Base-by-base conservation (phyloP, 2,797 vertebrate genomes). In the Myotis pilosus region DNA sequence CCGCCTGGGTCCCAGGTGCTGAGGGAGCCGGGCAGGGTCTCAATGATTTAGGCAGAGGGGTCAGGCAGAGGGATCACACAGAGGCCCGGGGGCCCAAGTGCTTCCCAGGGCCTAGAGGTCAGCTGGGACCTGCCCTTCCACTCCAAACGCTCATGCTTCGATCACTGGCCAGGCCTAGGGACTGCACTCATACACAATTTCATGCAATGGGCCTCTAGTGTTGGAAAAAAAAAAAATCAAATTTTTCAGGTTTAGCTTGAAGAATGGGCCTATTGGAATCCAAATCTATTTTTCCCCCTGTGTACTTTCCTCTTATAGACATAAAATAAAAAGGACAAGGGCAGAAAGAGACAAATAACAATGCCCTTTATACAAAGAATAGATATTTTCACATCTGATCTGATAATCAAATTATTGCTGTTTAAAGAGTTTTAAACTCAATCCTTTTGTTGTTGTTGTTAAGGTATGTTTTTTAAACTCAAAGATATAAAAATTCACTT, bases 191-290 rank as follows among this genome's bases (percentile, higher is more conserved):
- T 57, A 23, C 55, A 57, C 4, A 10, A 25, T 57, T 57, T 57
- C 23, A 25, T 57, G 55, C 23, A 25, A 4, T 1, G 2, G 55
- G 0, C 10, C 55, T 11, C 55, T 57, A 57, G 23, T 25, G 55
- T 57, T 57, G 23, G 23, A 57, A 25, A 41, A 47, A 28, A 66
- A 44, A 41, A 49, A 28, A 57, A 16, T 47, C 6, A 2, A 64
- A 25, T 53, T 69, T 84, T 80, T 86, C 25, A 51, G 22, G 4
- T 86, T 68, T 92, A 33, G 5, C 57, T 75, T 89, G 25, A 94
- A 49, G 69, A 89, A 33, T 82, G 19, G 22, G 9, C 20, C 88
- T 49, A 47, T 22, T 89, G 53, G 3, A 10, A 2, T 66, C 20
- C 23, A 10, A 6, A 2, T 60, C 9, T 33, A 8, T 36, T 12